Conservation (phyloP, 2,888 invertebrate species). For the Phymatocera aterrima region DNA sequence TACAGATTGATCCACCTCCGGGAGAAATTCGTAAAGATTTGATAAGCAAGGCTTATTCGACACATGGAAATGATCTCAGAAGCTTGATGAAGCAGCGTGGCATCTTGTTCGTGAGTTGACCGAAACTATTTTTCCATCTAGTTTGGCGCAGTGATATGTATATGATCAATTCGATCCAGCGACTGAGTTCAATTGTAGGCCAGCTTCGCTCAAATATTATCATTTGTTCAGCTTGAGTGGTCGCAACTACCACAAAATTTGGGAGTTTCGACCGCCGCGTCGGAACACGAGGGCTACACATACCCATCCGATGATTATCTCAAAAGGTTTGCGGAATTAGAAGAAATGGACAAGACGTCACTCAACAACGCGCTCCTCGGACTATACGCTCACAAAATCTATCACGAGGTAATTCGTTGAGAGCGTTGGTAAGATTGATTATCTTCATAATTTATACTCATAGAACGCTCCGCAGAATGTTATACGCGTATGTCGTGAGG, state of each 20-base stretch:
- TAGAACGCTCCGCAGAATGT: too few relatives aligned
- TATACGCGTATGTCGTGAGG: too few relatives aligned
- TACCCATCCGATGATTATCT: constrained; percentile 55
- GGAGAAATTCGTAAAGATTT: not conserved
- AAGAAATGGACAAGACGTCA: constrained; percentile 47
- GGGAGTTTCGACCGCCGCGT: not conserved
- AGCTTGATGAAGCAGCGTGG: not conserved
- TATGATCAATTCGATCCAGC: not conserved
- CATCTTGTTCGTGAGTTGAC: constrained; percentile 48
- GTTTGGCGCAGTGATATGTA: not conserved
- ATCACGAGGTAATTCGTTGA: constrained; percentile 59
- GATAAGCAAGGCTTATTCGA: not conserved
- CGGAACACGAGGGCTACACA: constrained; percentile 49
- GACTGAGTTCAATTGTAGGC: constrained; percentile 11
- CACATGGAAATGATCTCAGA: not conserved
- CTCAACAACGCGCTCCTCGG: constrained; percentile 61
- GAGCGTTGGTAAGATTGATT: too few relatives aligned
- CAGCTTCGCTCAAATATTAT: not conserved
- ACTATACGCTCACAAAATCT: constrained; percentile 59
- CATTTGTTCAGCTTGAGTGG: not conserved
- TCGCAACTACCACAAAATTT: not conserved
- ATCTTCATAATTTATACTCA: too few relatives aligned
- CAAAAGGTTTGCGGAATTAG: constrained; percentile 51
- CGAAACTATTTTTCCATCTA: not conserved
- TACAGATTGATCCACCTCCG: not conserved